phyloP scores from a whole-genome alignment of 2,113 vertebrate genomes.

The Bubalus kerabau region DNA sequence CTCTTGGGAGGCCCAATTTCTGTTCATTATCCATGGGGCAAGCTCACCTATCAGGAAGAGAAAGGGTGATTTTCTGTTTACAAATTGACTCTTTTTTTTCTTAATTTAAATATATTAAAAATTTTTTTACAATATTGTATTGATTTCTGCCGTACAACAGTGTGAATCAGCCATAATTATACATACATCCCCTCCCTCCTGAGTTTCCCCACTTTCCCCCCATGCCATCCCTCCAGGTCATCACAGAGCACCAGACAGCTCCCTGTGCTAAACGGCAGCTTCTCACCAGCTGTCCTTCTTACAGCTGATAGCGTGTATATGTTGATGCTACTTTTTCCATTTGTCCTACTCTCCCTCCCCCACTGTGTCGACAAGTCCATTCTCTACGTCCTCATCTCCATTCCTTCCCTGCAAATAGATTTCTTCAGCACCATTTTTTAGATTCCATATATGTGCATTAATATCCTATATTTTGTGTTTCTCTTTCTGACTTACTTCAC shows the following conservation, averaged over 20 bases:
- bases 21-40: slow-evolving; percentile 18
- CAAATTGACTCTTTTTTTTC: background rate
- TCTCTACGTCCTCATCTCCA: background rate
- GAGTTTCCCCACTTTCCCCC: background rate
- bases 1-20: background rate
- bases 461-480: background rate
- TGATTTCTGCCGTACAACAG: background rate
- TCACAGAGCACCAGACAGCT: background rate
- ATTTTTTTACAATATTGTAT: background rate
- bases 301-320: rapidly evolving
- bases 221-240: background rate
- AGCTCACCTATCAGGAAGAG: background rate
- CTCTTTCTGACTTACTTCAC: background rate
- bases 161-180: background rate
- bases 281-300: background rate
- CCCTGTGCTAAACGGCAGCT: background rate
- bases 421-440: background rate
- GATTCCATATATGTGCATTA: background rate
- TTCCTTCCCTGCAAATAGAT: background rate
- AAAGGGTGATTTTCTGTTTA: background rate
- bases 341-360: background rate
- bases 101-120: background rate
- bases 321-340: background rate
- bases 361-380: background rate
- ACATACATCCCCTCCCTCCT: background rate